Base-by-base conservation (phyloP, 2,797 vertebrate species). In the Poliocrania exsul region DNA sequence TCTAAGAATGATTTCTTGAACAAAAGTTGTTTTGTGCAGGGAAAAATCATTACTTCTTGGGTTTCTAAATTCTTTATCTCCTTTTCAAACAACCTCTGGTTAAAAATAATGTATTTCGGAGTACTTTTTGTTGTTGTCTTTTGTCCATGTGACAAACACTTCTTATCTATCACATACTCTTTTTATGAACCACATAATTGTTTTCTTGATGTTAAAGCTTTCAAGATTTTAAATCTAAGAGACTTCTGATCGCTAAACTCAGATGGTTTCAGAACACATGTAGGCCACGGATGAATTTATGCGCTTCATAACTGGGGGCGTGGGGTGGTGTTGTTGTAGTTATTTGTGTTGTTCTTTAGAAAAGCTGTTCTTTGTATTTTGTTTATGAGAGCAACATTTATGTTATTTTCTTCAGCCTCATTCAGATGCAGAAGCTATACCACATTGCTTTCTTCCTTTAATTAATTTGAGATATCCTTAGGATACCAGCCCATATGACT, bases 81-180 rank as follows among this genome's bases (percentile, higher is more conserved):
- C 31, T 50, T 89, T 62, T 71, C 51, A 71, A 60, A 37, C 3
- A 25, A 35, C 15, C 26, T 5, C 9, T 5, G 14, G 4, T 70
- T 86, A 73, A 58, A 15, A 88, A 25, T 6, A 46, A 26, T 11
- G 3, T 16, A 53, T 56, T 89, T 75, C 33, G 72, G 16, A 57
- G 20, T 23, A 25, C 2, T 20, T 81, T 35, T 42, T 26, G 5
- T 31, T 31, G 16, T 21, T 40, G 9, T 24, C 13, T 71, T 66
- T 86, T 66, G 15, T 53, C 31, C 26, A 26, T 1, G 0, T 33
- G 31, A n/a, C 24, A 33, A 40, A 60, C 8, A 20, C 9, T 60
- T 75, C 14, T 54, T 47, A 28, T 33, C 10, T 53, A 14, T 6
- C 2, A 0, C 0, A 0, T 37, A 11, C 5, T n/a, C 2, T 46